These are phyloP conservation scores for Adineta ricciae DNA, from an alignment of 2,888 invertebrate genomes.

Conservation along the genomic window DNA sequence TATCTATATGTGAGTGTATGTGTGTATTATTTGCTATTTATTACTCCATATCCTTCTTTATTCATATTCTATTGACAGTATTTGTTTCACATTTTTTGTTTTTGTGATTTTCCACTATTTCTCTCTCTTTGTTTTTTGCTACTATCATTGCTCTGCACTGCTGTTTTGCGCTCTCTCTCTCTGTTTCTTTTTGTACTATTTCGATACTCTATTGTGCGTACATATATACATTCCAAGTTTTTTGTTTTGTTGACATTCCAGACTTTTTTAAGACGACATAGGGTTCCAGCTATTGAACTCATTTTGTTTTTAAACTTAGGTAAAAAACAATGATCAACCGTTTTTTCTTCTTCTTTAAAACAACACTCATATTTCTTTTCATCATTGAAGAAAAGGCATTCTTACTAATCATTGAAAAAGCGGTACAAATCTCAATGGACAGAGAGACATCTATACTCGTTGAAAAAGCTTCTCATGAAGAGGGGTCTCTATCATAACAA, in stretches of 20 bases:
- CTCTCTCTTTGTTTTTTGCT: background rate
- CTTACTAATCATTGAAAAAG: too few relatives aligned
- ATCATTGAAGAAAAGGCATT: too few relatives aligned
- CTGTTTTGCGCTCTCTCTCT: background rate
- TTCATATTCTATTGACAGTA: background rate
- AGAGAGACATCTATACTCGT: background rate
- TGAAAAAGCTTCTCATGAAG: background rate
- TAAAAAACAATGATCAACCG: background rate
- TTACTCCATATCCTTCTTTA: background rate
- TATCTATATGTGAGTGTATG: background rate
- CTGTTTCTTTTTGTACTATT: background rate
- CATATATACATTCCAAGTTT: constrained; percentile 6
- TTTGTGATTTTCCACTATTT: constrained; percentile 6
- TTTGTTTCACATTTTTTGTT: background rate
- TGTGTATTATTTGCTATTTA: background rate
- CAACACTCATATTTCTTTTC: background rate
- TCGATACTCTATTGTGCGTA: background rate
- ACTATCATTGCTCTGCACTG: background rate
- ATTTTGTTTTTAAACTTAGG: background rate
- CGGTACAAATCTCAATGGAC: too few relatives aligned
- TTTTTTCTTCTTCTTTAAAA: background rate
- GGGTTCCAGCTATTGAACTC: background rate
- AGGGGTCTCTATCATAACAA: background rate
- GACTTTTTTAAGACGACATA: background rate
- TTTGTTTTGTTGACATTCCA: background rate